Base-by-base conservation (phyloP, 1,140 invertebrate species). In the Lutraria rhynchaena region DNA sequence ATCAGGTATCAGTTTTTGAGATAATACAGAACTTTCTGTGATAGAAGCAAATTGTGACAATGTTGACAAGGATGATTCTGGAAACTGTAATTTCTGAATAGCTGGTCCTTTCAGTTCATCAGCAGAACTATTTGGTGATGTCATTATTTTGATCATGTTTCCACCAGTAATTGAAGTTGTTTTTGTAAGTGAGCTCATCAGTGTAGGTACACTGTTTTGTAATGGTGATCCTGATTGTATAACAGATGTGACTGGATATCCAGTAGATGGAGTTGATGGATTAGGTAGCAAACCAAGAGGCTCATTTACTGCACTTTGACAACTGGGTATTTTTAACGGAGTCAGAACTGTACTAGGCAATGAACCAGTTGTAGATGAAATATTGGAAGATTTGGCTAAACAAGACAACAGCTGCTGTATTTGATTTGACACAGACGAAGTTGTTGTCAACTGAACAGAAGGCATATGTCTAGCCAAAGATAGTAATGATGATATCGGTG, bases 341-440 rank as follows among this genome's bases (percentile, higher is more conserved):
- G 61, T 65, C 13, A 65, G 61, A n/a, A 44, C n/a, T 24, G 15
- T 65, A 46, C 37, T 65, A 22, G 33, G 61, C 4, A 55, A 5
- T 3, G 61, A 65, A 5, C 33, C 24, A 37, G 61, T 1, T 17
- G 9, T 41, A 5, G 61, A 2, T 4, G 41, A 24, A 65, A 5
- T 65, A 22, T 46, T 65, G 13, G 61, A 24, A 27, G 86, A 46
- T 49, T 67, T 76, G 35, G 80, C 81, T 2, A 87, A 71, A 22
- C 67, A 60, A 2, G 85, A 84, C 0, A 90, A 51, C 11, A 90
- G 81, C 65, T 89, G 88, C 41, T 90, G 88, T 24, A 90, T 90
- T 60, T 89, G 87, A 35, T 84, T 84, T 7, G 87, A 71, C 17
- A 76, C 58, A 17, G 86, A 81, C 7, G 85, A 70, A n/a, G 82